Evolutionary conservation across 2,113 vertebrate species (phyloP).

Genomic region (Regulus satrapa): DNA sequence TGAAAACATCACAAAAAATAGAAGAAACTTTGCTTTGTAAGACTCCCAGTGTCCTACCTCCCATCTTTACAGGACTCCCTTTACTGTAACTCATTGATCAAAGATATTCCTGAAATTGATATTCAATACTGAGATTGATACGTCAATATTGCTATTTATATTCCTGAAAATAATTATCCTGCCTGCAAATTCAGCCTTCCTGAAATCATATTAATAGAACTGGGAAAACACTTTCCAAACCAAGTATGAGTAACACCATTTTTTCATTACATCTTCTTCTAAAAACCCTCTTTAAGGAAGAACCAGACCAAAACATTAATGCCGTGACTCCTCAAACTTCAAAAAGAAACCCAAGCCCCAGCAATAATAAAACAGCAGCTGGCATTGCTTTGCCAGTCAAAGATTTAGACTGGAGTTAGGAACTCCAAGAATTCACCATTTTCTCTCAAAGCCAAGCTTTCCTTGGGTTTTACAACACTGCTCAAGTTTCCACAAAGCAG

Average conservation of each 20-base stretch:
- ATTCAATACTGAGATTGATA: background rate
- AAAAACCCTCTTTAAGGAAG: background rate
- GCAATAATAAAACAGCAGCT: background rate
- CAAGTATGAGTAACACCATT: background rate
- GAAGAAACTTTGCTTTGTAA: background rate
- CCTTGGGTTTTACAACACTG: background rate
- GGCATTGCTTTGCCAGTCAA: background rate
- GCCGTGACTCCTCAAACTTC: background rate
- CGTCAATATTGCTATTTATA: background rate
- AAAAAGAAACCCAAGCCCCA: background rate
- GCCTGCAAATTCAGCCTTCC: background rate
- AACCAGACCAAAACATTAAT: background rate
- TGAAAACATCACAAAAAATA: background rate
- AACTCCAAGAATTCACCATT: background rate
- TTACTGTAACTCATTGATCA: background rate
- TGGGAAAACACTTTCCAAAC: background rate
- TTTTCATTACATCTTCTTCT: background rate
- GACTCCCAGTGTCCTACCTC: background rate
- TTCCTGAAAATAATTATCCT: background rate
- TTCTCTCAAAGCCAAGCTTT: background rate
- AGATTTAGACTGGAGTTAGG: background rate
- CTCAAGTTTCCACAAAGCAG: background rate
- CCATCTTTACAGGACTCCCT: background rate
- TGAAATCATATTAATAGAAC: background rate
- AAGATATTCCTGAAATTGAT: background rate